Evolutionary conservation across 2,797 vertebrate species (phyloP).

Genomic region (Urophycis tenuis): DNA sequence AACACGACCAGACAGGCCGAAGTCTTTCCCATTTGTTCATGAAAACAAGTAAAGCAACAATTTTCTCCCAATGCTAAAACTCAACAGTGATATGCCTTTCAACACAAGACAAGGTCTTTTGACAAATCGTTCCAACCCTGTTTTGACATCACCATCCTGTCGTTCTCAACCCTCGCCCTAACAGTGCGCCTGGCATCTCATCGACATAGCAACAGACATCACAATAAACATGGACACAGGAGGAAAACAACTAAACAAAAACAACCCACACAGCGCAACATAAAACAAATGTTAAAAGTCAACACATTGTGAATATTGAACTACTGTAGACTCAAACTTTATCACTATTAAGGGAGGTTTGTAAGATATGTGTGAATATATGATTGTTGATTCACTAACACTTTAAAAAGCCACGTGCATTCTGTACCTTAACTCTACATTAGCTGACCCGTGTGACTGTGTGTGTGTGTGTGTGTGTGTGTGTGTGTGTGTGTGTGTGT

Average conservation of each 20-base stretch:
- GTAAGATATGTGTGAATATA: slow-evolving; percentile 31
- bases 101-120: not conserved
- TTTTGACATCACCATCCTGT: slow-evolving; percentile 4
- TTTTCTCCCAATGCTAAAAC: not conserved
- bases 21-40: not conserved
- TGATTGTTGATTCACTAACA: slow-evolving; percentile 18
- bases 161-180: slow-evolving; percentile 10
- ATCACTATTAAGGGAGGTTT: slow-evolving; percentile 16
- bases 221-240: slow-evolving; percentile 52
- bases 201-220: slow-evolving; percentile 58
- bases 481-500: slow-evolving; percentile 19
- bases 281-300: slow-evolving; percentile 50
- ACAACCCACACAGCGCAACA: slow-evolving; percentile 36
- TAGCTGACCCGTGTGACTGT: not conserved
- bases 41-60: not conserved
- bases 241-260: slow-evolving; percentile 21
- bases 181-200: slow-evolving; percentile 15
- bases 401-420: slow-evolving; percentile 16
- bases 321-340: slow-evolving; percentile 37
- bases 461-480: slow-evolving; percentile 10
- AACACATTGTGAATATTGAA: slow-evolving; percentile 58
- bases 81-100: not conserved
- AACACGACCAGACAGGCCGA: not conserved
- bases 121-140: not conserved
- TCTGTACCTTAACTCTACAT: slow-evolving; percentile 28